These are phyloP conservation scores for Porites lobata DNA, from an alignment of 92 coral and sea anemone species.

Conservation along the genomic window DNA sequence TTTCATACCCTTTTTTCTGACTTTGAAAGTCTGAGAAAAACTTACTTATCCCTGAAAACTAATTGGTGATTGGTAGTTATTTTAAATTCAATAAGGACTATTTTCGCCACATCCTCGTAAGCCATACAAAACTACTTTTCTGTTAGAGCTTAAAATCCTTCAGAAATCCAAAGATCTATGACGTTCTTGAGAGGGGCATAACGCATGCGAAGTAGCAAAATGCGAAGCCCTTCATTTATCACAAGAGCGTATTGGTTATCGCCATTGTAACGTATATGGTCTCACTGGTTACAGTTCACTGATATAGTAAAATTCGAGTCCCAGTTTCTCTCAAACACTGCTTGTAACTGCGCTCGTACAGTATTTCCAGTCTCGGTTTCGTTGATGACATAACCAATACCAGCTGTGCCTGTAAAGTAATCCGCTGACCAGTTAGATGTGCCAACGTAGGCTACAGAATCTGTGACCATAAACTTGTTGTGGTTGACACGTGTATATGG, in stretches of 20 bases:
- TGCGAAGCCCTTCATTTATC: too few relatives aligned
- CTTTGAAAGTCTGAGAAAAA: too few relatives aligned
- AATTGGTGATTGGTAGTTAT: too few relatives aligned
- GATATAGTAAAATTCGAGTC: conserved; percentile 79
- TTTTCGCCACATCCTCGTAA: too few relatives aligned
- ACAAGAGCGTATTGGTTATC: background rate
- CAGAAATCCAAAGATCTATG: too few relatives aligned
- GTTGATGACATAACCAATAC: conserved; percentile 91
- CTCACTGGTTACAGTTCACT: conserved; percentile 18
- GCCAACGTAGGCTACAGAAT: conserved; percentile 90
- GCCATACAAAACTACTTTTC: too few relatives aligned
- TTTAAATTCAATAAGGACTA: too few relatives aligned
- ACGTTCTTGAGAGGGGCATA: too few relatives aligned
- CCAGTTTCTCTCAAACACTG: conserved; percentile 97
- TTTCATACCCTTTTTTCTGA: too few relatives aligned
- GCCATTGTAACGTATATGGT: background rate
- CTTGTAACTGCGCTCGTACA: conserved; percentile 79
- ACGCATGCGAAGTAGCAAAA: too few relatives aligned
- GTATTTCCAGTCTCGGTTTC: conserved; percentile 66
- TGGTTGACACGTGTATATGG: conserved; percentile 94
- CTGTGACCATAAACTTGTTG: conserved; percentile 98
- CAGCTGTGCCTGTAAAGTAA: conserved; percentile 91
- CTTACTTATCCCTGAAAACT: too few relatives aligned
- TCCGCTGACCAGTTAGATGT: conserved; percentile 99
- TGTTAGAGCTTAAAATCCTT: too few relatives aligned